These are phyloP conservation scores for Euzetes globulus DNA, from an alignment of 2,888 invertebrate genomes.

Conservation along the genomic window DNA sequence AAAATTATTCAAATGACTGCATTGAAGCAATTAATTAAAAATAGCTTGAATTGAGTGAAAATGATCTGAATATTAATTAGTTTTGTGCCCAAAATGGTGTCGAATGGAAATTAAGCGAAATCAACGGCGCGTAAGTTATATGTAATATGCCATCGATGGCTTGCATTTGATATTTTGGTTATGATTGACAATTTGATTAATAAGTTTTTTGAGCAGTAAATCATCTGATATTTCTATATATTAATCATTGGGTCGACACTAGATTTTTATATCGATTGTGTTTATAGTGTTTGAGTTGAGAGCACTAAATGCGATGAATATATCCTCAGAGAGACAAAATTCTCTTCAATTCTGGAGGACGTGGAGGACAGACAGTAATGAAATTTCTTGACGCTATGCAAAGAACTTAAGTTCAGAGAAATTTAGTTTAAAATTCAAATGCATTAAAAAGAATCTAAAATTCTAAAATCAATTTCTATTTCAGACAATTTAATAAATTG, in stretches of 20 bases:
- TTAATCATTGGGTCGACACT: conserved; percentile 24
- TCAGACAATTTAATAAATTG: conserved; percentile 15
- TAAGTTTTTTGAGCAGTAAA: conserved; percentile 26
- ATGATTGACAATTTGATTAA: conserved; percentile 29
- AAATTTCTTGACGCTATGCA: conserved; percentile 16
- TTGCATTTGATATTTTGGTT: not conserved
- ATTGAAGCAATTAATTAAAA: no score
- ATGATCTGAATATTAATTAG: no score
- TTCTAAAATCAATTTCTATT: conserved; percentile 15
- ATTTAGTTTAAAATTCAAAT: conserved; percentile 8
- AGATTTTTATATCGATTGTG: conserved; percentile 12
- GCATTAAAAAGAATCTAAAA: conserved; percentile 1
- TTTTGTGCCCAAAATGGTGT: no score
- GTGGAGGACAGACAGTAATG: conserved; percentile 22
- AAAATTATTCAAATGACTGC: no score
- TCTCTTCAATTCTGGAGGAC: not conserved
- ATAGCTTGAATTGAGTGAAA: no score
- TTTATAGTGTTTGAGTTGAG: conserved; percentile 3
- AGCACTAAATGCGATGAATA: conserved; percentile 20
- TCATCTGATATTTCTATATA: conserved; percentile 20
- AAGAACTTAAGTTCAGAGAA: not conserved
- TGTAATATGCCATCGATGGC: not conserved
- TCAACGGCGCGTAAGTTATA: not conserved
- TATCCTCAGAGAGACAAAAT: conserved; percentile 13
- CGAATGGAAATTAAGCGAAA: no score